phyloP scores from a whole-genome alignment of 2,797 vertebrate species.

The Bovichtus variegatus region DNA sequence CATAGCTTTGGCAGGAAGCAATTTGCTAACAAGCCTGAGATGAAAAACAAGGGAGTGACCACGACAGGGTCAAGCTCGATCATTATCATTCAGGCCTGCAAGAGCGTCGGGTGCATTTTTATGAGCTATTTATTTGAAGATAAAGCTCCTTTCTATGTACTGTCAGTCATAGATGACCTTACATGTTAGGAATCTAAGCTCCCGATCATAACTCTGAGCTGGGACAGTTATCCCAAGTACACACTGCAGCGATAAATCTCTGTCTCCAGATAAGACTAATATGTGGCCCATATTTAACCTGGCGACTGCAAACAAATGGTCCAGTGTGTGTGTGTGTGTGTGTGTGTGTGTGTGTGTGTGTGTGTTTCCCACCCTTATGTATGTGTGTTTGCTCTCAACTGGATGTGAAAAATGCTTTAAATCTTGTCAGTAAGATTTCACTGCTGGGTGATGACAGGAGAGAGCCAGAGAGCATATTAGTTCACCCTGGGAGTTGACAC shows the following conservation, averaged over 20 bases:
- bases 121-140: conserved; percentile 46
- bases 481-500: conserved; percentile 20
- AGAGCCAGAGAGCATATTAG: conserved; percentile 41
- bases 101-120: conserved; percentile 25
- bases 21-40: conserved; percentile 70
- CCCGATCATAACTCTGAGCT: conserved; percentile 39
- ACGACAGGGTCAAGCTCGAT: conserved; percentile 63
- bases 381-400: conserved; percentile 51
- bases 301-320: conserved; percentile 75
- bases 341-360: conserved; percentile 8
- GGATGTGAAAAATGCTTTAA: conserved; percentile 62
- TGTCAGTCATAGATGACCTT: conserved; percentile 34
- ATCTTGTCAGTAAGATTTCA: conserved; percentile 64
- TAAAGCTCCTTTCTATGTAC: conserved; percentile 9
- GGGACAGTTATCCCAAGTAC: conserved; percentile 45
- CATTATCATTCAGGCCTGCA: conserved; percentile 48
- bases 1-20: conserved; percentile 72
- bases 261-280: conserved; percentile 54
- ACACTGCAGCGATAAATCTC: conserved; percentile 58
- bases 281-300: conserved; percentile 60
- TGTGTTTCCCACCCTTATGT: background rate
- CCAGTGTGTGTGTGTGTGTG: conserved; percentile 37
- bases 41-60: conserved; percentile 77
- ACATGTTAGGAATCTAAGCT: conserved; percentile 41
- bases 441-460: conserved; percentile 46